phyloP scores from a whole-genome alignment of 2,113 vertebrate genomes.

The Macrotis lagotis region DNA sequence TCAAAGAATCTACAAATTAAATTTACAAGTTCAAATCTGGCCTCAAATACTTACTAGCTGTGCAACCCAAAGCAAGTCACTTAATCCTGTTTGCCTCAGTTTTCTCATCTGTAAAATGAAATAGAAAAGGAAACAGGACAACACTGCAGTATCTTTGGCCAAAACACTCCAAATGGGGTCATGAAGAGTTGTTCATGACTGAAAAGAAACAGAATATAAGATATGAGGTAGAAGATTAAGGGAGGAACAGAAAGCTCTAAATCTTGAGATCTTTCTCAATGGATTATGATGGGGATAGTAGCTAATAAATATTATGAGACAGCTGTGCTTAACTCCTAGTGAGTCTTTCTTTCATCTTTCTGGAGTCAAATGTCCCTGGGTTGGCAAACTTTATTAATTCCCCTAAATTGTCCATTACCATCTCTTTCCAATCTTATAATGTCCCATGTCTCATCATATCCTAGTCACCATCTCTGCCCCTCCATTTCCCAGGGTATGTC shows the following conservation, averaged over 20 bases:
- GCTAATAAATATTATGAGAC: not conserved
- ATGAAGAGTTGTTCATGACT: not conserved
- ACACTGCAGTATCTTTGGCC: not conserved
- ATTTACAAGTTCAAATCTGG: not conserved
- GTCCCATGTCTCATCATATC: not conserved
- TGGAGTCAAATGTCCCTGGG: not conserved
- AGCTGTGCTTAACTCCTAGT: not conserved
- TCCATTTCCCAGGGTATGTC: not conserved
- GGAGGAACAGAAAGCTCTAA: not conserved
- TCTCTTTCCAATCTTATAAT: not conserved
- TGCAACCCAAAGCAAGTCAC: not conserved
- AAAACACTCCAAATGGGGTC: not conserved
- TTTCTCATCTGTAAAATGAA: not conserved
- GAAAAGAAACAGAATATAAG: not conserved
- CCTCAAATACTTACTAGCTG: not conserved
- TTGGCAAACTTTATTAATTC: not conserved
- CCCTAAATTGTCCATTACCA: not conserved
- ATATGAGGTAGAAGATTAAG: not conserved
- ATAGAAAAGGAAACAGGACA: not conserved
- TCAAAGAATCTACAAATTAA: not conserved
- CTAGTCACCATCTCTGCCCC: no score
- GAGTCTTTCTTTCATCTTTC: not conserved
- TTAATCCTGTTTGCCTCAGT: not conserved
- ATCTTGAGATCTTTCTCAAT: not conserved
- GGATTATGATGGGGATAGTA: not conserved